Evolutionary conservation across 2,888 invertebrate genomes (phyloP), one percentile per base, ranked within the genome.

Genomic region (Mantis religiosa): DNA sequence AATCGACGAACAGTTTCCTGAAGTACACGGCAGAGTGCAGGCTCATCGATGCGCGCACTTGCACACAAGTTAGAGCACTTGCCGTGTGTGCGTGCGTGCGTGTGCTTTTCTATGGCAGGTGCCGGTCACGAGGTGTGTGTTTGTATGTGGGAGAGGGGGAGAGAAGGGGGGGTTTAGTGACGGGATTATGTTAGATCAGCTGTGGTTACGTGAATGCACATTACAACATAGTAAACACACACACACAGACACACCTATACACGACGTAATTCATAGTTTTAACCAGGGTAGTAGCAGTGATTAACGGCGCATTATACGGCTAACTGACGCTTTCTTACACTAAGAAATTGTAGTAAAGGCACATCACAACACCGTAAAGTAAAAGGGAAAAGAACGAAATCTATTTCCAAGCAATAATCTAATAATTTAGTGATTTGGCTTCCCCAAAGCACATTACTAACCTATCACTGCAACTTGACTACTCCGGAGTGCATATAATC

Each of bases 1-100:
- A 47, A 47, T 84, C 89, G 89, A 88, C 88, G 81, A 89, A 83
- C 86, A 89, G 89, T 84, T 89, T 88, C 89, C 86, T 86, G 86
- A 86, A 86, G 81, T 86, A 71, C 81, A 86, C 86, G 86, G 86
- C 34, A 83, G 89, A 89, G 89, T 83, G 89, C 89, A 54, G 87
- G 87, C 83, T 54, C 88, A 83, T 30, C 88, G 82, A 86, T 85
- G 81, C 89, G 85, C 89, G 82, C 88, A 81, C 81, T 86, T 86
- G 28, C 71, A 85, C 85, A 54, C 47, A 85, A 85, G 85, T 86
- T 71, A 71, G 54, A 71, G 54, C 86, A 28, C 28, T 28, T 28
- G 81, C 28, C 20, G 81, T 86, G 86, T 81, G 71, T 71, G 85
- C n/a, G 85, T 86, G 81, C 28, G 85, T 71, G 47, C 34, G 47